Conservation (phyloP, 2,888 invertebrate species). For the Bugula neritina region DNA sequence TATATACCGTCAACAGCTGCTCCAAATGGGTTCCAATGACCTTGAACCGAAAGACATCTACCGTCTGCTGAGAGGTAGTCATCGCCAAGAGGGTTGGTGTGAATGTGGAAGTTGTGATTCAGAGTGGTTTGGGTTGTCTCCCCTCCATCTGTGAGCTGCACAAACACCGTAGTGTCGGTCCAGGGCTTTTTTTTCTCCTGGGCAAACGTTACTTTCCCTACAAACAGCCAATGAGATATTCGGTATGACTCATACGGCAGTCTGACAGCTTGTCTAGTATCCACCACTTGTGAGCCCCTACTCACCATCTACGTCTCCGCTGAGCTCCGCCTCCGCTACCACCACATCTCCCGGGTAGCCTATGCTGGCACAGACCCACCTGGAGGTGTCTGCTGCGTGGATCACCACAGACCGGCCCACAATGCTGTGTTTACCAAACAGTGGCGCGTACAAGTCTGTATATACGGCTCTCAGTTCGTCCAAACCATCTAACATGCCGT, state of each 20-base stretch:
- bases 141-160: slow-evolving; percentile 81
- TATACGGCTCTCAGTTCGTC: slow-evolving; percentile 55
- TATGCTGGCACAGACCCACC: slow-evolving; percentile 56
- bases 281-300: too few species aligned
- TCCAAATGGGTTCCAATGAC: slow-evolving; percentile 71
- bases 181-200: slow-evolving; percentile 74
- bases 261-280: too few species aligned
- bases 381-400: slow-evolving; percentile 56
- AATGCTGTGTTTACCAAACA: slow-evolving; percentile 73
- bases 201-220: slow-evolving; percentile 73
- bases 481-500: slow-evolving; percentile 68
- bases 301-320: slow-evolving; percentile 59
- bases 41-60: slow-evolving; percentile 64
- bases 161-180: slow-evolving; percentile 76
- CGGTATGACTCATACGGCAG: too few species aligned
- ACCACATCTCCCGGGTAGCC: slow-evolving; percentile 53
- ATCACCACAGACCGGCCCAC: slow-evolving; percentile 74
- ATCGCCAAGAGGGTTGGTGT: slow-evolving; percentile 68
- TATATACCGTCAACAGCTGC: slow-evolving; percentile 51
- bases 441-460: slow-evolving; percentile 78
- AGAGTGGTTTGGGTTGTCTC: slow-evolving; percentile 61
- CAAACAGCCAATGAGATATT: too few species aligned
- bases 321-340: slow-evolving; percentile 79
- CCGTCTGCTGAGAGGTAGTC: slow-evolving; percentile 62
- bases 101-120: slow-evolving; percentile 71